Conservation (phyloP, 2,888 invertebrate genomes). For the Ypsolopha sequella region DNA sequence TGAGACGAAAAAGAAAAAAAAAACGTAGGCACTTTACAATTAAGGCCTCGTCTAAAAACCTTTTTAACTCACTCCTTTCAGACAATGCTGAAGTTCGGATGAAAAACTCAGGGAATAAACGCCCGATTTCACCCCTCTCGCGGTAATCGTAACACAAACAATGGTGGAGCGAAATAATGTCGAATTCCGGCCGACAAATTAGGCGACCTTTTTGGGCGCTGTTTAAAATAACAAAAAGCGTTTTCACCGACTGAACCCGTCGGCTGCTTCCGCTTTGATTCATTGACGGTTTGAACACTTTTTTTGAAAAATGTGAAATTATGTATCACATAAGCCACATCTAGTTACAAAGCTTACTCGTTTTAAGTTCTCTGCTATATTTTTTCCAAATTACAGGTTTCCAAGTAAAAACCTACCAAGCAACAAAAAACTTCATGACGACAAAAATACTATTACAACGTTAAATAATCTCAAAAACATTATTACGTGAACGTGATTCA, state of each 20-base stretch:
- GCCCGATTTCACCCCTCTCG: constrained; percentile 56
- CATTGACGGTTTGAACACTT: too few species aligned
- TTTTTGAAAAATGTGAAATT: too few species aligned
- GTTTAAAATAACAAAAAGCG: constrained; percentile 49
- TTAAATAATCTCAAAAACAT: too few species aligned
- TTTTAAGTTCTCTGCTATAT: too few species aligned
- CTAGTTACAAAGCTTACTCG: too few species aligned
- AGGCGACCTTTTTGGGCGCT: constrained; percentile 55
- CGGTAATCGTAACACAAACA: constrained; percentile 66
- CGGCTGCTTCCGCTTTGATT: background rate
- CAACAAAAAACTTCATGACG: too few species aligned
- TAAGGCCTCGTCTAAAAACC: constrained; percentile 49
- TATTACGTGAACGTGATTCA: too few species aligned
- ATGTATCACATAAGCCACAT: too few species aligned
- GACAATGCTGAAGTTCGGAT: constrained; percentile 46
- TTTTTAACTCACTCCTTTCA: constrained; percentile 49
- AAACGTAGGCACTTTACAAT: constrained; percentile 51
- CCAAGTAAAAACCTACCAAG: too few species aligned
- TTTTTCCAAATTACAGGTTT: too few species aligned
- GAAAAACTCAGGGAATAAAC: constrained; percentile 55
- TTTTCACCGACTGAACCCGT: constrained; percentile 5
- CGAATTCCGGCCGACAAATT: constrained; percentile 64
- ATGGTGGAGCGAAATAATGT: constrained; percentile 58
- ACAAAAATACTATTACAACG: too few species aligned
- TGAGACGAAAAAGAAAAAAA: constrained; percentile 26